Evolutionary conservation across 2,113 vertebrate species (phyloP), one percentile per base, ranked within the genome.

Genomic region (Halcyon senegalensis): DNA sequence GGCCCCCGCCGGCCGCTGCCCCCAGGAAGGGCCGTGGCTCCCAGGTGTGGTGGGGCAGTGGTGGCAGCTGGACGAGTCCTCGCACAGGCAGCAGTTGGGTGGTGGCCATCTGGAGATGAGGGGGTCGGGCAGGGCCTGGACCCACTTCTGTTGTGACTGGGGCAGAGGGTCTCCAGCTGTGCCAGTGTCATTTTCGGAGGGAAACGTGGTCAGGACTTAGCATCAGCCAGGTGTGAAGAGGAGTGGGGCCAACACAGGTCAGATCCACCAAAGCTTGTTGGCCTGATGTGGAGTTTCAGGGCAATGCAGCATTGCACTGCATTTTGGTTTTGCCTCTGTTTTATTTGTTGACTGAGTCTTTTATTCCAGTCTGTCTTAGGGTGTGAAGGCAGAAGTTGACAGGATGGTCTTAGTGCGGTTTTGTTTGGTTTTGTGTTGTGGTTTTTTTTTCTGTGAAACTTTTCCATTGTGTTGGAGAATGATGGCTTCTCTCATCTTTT

Each of bases 221-320:
- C 27, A 6, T 7, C 28, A 6, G 28, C 13, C 18, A 21, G n/a
- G 27, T 58, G 67, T 20, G 53, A 44, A 70, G 50, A n/a, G 50
- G 10, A 25, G 16, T 1, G 28, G 13, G 53, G 16, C 31, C 80
- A 28, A 0, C 1, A 5, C 28, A 5, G 30, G 20, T 25, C 21
- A 15, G 44, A 37, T 50, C 24, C 35, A 9, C 19, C 35, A 4
- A 2, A 2, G 1, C 41, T n/a, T 13, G 17, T 25, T 53, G 67
- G 58, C 59, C 14, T 31, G 24, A 2, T 33, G 55, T 2, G 51
- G 60, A 10, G 23, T 25, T 11, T 5, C 7, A 3, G 56, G 68
- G 39, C 44, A 37, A 7, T 66, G 25, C 44, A 14, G 44, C 4
- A 1, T 25, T 6, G 9, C 0, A 0, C 48, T 19, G 28, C 2